phyloP scores from a whole-genome alignment of 1,140 invertebrate genomes.

The Arion vulgaris region DNA sequence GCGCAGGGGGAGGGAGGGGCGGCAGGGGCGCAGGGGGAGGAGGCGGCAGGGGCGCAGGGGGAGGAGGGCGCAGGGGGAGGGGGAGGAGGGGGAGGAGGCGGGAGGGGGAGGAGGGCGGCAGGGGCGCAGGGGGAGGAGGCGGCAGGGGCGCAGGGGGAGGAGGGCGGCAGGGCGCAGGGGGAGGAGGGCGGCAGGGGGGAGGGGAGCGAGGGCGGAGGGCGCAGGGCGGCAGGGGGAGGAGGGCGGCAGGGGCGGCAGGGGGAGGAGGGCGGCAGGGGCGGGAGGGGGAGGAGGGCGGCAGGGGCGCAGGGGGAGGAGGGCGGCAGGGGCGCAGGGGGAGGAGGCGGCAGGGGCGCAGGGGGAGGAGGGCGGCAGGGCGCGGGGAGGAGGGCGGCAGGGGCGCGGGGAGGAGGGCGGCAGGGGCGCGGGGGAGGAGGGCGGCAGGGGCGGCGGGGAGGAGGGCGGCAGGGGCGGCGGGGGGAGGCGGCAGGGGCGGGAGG shows the following conservation, averaged over 20 bases:
- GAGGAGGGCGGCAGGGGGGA: background rate
- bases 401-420: background rate
- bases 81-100: background rate
- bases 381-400: background rate
- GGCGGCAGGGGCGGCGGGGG: background rate
- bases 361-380: background rate
- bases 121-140: background rate
- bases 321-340: background rate
- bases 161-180: background rate
- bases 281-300: background rate
- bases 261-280: background rate
- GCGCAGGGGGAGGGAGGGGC: background rate
- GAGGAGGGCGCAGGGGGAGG: background rate
- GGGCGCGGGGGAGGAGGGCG: background rate
- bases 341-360: background rate
- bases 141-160: background rate
- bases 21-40: background rate
- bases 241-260: background rate
- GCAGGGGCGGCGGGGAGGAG: background rate
- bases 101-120: background rate
- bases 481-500: background rate
- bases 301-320: background rate
- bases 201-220: background rate
- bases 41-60: background rate
- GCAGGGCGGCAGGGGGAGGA: background rate